Percentiles rank a stretch among this genome's conserved stretches.
These are phyloP conservation scores for Leptoteleia sp. DNA, from an alignment of 1,140 invertebrate genomes.

Conservation along the genomic window DNA sequence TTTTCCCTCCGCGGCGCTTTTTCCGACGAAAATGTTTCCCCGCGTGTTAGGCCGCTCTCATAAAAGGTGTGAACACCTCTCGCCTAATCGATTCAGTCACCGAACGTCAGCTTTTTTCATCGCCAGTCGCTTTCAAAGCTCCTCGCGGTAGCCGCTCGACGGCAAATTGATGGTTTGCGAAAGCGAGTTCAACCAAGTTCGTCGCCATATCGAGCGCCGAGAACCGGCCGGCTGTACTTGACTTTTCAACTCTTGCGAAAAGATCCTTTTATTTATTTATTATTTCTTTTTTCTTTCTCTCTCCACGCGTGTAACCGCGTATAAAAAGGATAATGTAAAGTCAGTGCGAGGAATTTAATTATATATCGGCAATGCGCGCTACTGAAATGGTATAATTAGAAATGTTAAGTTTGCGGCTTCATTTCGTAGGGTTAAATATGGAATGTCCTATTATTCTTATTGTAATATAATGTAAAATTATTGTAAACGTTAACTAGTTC, in stretches of 20 bases:
- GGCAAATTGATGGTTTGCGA: slow-evolving; percentile 60
- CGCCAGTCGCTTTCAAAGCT: slow-evolving; percentile 36
- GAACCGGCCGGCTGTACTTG: slow-evolving; percentile 43
- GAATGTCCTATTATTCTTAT: no score
- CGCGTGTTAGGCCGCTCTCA: slow-evolving; percentile 34
- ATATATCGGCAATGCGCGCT: no score
- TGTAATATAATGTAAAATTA: no score
- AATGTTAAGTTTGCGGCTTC: no score
- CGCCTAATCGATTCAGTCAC: slow-evolving; percentile 51
- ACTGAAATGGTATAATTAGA: no score
- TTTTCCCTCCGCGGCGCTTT: no score
- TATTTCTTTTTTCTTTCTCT: slow-evolving; percentile 27
- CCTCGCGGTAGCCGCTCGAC: slow-evolving; percentile 40
- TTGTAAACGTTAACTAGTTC: no score
- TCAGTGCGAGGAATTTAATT: no score
- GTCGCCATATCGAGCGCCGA: slow-evolving; percentile 49
- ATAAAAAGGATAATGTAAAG: no score
- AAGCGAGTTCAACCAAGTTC: slow-evolving; percentile 61
- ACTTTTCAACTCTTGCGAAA: slow-evolving; percentile 58
- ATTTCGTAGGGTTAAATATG: no score
- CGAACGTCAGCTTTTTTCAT: slow-evolving; percentile 54
- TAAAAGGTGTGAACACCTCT: slow-evolving; percentile 60
- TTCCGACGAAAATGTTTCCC: slow-evolving; percentile 19
- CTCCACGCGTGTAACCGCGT: no score
- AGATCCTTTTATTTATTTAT: neutral